Conservation (phyloP, 2,113 vertebrate species). For the Bubalus kerabau region DNA sequence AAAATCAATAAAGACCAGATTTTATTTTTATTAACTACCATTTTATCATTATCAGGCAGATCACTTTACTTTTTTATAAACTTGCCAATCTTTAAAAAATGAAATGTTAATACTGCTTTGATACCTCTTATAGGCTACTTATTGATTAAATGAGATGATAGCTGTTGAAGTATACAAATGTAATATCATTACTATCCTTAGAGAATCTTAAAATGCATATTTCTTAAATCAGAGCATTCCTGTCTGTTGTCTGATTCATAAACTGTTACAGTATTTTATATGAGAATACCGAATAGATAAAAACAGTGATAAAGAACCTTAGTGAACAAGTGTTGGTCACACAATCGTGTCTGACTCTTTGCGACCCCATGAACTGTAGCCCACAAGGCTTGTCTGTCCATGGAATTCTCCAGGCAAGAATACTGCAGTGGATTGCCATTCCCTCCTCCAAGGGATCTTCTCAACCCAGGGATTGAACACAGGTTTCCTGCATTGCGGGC, state of each 20-base stretch:
- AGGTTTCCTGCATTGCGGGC: neutral
- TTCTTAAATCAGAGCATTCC: neutral
- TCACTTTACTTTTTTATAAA: neutral
- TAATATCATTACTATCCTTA: neutral
- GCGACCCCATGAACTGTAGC: neutral
- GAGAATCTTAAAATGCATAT: neutral
- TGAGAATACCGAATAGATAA: neutral
- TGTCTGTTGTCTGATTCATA: neutral
- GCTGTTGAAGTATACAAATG: neutral
- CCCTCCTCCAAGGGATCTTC: neutral
- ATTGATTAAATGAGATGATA: neutral
- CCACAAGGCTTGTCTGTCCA: neutral
- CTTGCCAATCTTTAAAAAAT: neutral
- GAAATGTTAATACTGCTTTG: neutral
- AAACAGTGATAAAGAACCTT: neutral
- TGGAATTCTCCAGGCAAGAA: neutral
- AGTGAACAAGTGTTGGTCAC: neutral
- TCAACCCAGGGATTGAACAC: neutral
- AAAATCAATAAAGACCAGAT: neutral
- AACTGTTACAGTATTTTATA: neutral
- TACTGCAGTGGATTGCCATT: neutral
- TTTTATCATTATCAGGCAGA: neutral
- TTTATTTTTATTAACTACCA: neutral
- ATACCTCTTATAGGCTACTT: neutral
- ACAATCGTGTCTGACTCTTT: neutral